A percentile compares a stretch with the other conserved stretches of the same genome.
These are phyloP conservation scores for Scotopteryx bipunctaria DNA, from an alignment of 2,888 invertebrate genomes.

Conservation along the genomic window DNA sequence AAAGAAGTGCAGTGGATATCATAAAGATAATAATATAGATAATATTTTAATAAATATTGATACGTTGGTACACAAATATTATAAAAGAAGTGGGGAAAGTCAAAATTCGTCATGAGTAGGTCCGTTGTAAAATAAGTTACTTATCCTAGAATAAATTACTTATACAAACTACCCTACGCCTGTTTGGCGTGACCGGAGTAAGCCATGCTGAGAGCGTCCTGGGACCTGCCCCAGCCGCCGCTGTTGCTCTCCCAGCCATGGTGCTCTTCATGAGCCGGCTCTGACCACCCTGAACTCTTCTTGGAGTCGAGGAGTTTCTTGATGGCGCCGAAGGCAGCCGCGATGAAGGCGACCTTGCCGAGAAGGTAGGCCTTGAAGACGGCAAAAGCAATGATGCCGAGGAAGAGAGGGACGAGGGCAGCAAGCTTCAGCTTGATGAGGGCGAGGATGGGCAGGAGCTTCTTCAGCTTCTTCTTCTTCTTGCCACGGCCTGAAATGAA, in stretches of 20 bases:
- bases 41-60: background rate
- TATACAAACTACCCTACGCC: constrained; percentile 53
- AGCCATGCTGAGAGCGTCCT: constrained; percentile 86
- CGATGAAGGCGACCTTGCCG: constrained; percentile 91
- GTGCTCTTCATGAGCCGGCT: constrained; percentile 85
- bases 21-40: constrained; percentile 28
- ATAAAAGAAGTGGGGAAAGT: constrained; percentile 36
- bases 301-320: constrained; percentile 89
- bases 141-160: constrained; percentile 53
- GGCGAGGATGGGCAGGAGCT: constrained; percentile 88
- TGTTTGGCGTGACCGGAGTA: constrained; percentile 85
- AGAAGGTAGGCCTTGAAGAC: constrained; percentile 93
- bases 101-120: constrained; percentile 38
- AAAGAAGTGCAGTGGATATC: constrained; percentile 39
- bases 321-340: constrained; percentile 86
- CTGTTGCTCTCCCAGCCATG: constrained; percentile 80
- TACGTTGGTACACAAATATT: too few species aligned
- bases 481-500: constrained; percentile 86
- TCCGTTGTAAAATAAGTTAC: constrained; percentile 45
- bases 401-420: constrained; percentile 89
- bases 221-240: constrained; percentile 84
- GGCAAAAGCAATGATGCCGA: constrained; percentile 89
- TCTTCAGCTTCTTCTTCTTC: constrained; percentile 91
- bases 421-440: constrained; percentile 91
- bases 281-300: constrained; percentile 88